A percentile compares a stretch with the other conserved stretches of the same genome.
These are phyloP conservation scores for Drosophila biarmipes DNA, from an alignment of 1,140 invertebrate genomes.

Conservation along the genomic window DNA sequence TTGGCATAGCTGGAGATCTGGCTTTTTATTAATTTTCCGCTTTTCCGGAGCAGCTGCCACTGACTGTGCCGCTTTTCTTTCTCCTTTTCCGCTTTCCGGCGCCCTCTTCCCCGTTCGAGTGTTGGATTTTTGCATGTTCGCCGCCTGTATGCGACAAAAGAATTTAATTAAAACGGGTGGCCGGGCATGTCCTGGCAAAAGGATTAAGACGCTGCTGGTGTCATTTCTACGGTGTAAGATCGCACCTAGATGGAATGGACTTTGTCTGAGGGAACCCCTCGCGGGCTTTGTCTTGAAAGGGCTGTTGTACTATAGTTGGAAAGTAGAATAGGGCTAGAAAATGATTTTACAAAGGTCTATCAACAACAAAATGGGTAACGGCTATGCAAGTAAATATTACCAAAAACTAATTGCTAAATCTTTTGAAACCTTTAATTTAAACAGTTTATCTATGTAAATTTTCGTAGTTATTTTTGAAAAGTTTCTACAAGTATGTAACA, in stretches of 20 bases:
- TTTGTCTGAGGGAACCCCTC: background rate
- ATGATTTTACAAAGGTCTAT: background rate
- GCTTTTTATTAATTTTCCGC: slow-evolving; percentile 58
- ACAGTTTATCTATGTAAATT: too few species aligned
- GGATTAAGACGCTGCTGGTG: slow-evolving; percentile 67
- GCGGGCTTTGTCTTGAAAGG: slow-evolving; percentile 1
- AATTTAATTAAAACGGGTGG: slow-evolving; percentile 73
- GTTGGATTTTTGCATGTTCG: slow-evolving; percentile 68
- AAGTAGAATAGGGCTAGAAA: background rate
- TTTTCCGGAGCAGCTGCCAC: slow-evolving; percentile 19
- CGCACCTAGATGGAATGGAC: slow-evolving; percentile 7
- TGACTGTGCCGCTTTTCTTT: slow-evolving; percentile 28
- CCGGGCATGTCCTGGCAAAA: slow-evolving; percentile 48
- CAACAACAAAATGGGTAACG: too few species aligned
- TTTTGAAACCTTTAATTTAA: too few species aligned
- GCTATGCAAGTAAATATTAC: too few species aligned
- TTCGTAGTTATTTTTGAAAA: too few species aligned
- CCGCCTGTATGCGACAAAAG: slow-evolving; percentile 60
- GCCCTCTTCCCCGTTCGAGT: slow-evolving; percentile 26
- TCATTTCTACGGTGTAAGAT: slow-evolving; percentile 20
- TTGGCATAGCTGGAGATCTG: slow-evolving; percentile 3
- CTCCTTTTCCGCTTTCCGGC: slow-evolving; percentile 21
- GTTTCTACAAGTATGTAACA: too few species aligned
- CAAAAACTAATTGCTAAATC: too few species aligned
- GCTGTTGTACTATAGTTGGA: background rate